These are phyloP conservation scores for Rhinopomastus cyanomelas DNA, from an alignment of 2,113 vertebrate species.

Conservation along the genomic window DNA sequence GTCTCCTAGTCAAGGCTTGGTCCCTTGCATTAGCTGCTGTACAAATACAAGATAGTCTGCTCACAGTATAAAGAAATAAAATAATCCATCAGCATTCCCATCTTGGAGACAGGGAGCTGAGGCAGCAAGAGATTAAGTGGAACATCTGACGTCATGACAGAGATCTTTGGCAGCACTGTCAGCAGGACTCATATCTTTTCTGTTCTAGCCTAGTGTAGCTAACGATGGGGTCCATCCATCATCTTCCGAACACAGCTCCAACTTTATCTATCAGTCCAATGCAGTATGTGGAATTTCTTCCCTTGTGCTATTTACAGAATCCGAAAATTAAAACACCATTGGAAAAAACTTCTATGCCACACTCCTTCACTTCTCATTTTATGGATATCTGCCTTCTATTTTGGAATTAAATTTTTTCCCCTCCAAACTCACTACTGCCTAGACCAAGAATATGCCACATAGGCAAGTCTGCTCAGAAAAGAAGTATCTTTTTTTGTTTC, in stretches of 20 bases:
- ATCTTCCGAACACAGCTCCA: conserved; percentile 22
- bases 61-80: not conserved
- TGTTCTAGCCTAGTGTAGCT: not conserved
- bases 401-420: not conserved
- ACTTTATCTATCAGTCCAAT: not conserved
- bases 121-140: conserved; percentile 46
- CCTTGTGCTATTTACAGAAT: conserved; percentile 3
- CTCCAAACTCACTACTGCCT: not conserved
- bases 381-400: not conserved
- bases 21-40: not conserved
- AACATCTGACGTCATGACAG: not conserved
- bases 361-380: conserved; percentile 10
- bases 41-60: rapidly evolving
- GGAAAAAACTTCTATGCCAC: not conserved
- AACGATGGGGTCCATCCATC: conserved; percentile 2
- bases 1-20: not conserved
- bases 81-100: conserved; percentile 11
- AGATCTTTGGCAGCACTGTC: conserved; percentile 33
- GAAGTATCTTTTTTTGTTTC: not conserved
- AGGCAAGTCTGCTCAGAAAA: not conserved
- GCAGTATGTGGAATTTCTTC: not conserved
- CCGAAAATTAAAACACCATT: conserved; percentile 18
- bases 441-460: not conserved
- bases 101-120: not conserved
- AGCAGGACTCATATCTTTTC: not conserved